Evolutionary conservation across 2,888 invertebrate species (phyloP), one percentile per base, ranked within the genome.

Genomic region (Steinernema hermaphroditum): DNA sequence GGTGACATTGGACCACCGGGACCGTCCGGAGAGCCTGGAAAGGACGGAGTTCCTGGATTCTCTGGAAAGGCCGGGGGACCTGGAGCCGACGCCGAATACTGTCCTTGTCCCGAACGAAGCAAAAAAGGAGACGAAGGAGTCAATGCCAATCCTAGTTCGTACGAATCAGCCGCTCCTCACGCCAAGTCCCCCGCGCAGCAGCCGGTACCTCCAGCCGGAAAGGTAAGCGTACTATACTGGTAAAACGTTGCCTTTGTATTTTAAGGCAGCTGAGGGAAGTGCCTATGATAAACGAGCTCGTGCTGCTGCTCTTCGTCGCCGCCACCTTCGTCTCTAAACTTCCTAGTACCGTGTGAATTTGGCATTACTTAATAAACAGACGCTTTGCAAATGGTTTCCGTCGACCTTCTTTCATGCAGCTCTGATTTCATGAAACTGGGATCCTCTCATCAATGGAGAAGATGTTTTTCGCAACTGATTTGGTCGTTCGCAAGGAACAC

Each of bases 11-110:
- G 54, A 27, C 27, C 54, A 16, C 24, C 54, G 6, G 73, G 81
- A 72, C 71, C 75, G 4, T 76, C 75, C 41, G 82, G 82, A 68
- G 78, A 78, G 49, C 76, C 76, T 44, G 82, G 82, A 71, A 75
- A 79, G 24, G 79, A 77, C 73, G 83, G 82, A 68, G 73, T 78
- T 70, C 75, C 81, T 46, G 82, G 83, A 62, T 74, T 78, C 49
- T 73, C 80, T 29, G 82, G 82, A 76, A 24, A 73, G 2, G 46
- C 72, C n/a, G 82, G 82, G 54, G 70, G 73, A n/a, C 71, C 81
- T 27, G 80, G 79, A 69, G 78, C 34, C 12, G 54, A 54, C 16
- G 54, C 54, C 54, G 54, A 54, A 27, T 54, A 54, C 27, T 54
- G 54, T 54, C 54, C 54, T 16, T 54, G 54, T 16, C 54, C 54